Percentiles rank a stretch among this genome's conserved stretches.
phyloP scores from a whole-genome alignment of 2,888 invertebrate species.

The Drosophila pegasa region DNA sequence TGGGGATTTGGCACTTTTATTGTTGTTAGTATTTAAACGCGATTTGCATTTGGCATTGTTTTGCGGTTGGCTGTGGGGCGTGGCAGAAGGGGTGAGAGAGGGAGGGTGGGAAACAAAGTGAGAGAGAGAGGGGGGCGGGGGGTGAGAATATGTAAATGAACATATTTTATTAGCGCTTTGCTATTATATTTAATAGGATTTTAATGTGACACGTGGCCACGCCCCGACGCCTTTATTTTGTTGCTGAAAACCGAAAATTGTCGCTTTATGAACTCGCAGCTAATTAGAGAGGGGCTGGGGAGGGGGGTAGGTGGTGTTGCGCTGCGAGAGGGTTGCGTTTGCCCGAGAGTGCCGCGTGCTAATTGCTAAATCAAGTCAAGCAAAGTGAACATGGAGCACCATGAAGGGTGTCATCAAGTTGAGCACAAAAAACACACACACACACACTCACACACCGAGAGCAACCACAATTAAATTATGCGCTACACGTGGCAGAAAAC shows the following conservation, averaged over 20 bases:
- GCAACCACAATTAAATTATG: slow-evolving; percentile 68
- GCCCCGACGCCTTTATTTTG: background rate
- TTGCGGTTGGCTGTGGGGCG: slow-evolving; percentile 7
- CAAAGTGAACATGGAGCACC: slow-evolving; percentile 34
- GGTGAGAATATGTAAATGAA: slow-evolving; percentile 61
- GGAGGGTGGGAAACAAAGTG: background rate
- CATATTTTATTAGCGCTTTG: slow-evolving; percentile 63
- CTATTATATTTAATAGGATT: slow-evolving; percentile 67
- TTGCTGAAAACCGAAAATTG: slow-evolving; percentile 45
- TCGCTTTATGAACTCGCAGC: slow-evolving; percentile 57
- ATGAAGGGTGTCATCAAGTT: slow-evolving; percentile 15
- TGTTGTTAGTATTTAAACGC: slow-evolving; percentile 1
- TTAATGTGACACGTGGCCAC: slow-evolving; percentile 59
- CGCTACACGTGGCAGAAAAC: slow-evolving; percentile 47
- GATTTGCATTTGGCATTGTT: slow-evolving; percentile 39
- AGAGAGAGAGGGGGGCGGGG: background rate
- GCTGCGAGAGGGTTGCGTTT: slow-evolving; percentile 16
- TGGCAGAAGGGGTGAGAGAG: background rate
- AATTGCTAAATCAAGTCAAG: slow-evolving; percentile 71
- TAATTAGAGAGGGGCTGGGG: slow-evolving; percentile 41
- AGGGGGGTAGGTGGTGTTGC: no score
- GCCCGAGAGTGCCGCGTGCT: slow-evolving; percentile 52
- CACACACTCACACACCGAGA: background rate
- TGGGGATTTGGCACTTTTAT: background rate
- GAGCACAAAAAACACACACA: background rate